Conservation (phyloP, 1,140 invertebrate genomes). For the Antheraea mylitta region DNA sequence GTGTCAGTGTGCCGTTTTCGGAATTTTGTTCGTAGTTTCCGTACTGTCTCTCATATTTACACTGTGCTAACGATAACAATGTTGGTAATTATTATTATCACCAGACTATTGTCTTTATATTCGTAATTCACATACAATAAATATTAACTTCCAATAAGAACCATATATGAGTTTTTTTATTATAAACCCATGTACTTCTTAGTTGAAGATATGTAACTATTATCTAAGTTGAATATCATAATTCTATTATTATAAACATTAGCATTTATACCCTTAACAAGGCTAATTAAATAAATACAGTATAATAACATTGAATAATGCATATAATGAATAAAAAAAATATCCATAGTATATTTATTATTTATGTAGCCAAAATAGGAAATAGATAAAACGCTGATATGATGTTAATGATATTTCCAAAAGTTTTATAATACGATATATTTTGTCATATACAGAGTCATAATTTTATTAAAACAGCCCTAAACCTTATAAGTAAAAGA, state of each 20-base stretch:
- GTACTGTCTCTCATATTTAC: too few relatives aligned
- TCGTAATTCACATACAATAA: slow-evolving; percentile 48
- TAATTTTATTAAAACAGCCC: slow-evolving; percentile 11
- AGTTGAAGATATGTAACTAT: neutral
- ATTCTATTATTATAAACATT: neutral
- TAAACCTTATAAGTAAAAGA: slow-evolving; percentile 14
- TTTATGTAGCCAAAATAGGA: neutral
- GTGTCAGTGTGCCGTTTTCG: too few relatives aligned
- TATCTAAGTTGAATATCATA: neutral
- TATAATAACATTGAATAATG: neutral
- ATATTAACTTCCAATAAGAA: slow-evolving; percentile 3
- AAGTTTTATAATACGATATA: slow-evolving; percentile 9
- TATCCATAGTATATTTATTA: neutral
- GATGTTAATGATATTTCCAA: slow-evolving; percentile 36
- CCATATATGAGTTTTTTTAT: neutral
- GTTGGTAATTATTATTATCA: slow-evolving; percentile 40
- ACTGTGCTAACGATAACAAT: slow-evolving; percentile 10
- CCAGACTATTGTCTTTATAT: slow-evolving; percentile 53
- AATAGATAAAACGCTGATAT: slow-evolving; percentile 31
- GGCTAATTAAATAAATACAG: neutral
- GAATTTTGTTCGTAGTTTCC: too few relatives aligned
- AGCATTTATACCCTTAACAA: neutral
- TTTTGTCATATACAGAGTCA: neutral
- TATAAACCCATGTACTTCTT: neutral
- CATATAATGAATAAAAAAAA: neutral